These are phyloP conservation scores for Heliangelus exortis DNA, from an alignment of 2,797 vertebrate genomes.

Conservation along the genomic window DNA sequence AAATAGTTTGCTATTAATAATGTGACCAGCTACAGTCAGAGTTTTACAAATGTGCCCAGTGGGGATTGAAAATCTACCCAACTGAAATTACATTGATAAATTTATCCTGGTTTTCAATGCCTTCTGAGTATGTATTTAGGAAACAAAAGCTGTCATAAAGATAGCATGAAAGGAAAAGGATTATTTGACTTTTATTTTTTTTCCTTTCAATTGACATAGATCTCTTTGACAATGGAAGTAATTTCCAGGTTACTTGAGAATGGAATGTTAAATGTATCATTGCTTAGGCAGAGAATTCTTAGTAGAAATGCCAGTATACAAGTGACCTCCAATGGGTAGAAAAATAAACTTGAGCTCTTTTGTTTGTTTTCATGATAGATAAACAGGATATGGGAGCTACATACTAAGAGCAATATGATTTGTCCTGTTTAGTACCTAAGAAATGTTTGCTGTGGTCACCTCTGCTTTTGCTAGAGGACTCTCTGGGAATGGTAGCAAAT, in stretches of 20 bases:
- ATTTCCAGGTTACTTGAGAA: neutral
- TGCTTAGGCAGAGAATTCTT: neutral
- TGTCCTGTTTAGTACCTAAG: neutral
- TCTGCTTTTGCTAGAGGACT: neutral
- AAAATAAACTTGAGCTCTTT: neutral
- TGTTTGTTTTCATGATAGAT: neutral
- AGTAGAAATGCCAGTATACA: neutral
- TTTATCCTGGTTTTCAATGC: constrained; percentile 7
- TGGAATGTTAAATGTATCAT: neutral
- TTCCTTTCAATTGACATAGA: neutral
- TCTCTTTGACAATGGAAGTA: neutral
- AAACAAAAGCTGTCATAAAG: constrained; percentile 15
- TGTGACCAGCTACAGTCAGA: neutral
- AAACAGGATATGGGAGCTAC: neutral
- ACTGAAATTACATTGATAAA: constrained; percentile 40
- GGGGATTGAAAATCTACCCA: constrained; percentile 25
- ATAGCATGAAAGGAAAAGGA: neutral
- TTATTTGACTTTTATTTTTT: neutral
- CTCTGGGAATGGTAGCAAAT: neutral
- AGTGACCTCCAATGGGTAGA: neutral
- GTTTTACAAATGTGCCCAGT: constrained; percentile 30
- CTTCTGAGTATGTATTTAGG: neutral
- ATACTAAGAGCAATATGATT: neutral
- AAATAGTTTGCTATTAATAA: constrained; percentile 52
- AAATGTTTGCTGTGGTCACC: neutral